Conservation (phyloP, 37 sponge, comb jelly and placozoan species). For the Chondrosia reniformis region DNA sequence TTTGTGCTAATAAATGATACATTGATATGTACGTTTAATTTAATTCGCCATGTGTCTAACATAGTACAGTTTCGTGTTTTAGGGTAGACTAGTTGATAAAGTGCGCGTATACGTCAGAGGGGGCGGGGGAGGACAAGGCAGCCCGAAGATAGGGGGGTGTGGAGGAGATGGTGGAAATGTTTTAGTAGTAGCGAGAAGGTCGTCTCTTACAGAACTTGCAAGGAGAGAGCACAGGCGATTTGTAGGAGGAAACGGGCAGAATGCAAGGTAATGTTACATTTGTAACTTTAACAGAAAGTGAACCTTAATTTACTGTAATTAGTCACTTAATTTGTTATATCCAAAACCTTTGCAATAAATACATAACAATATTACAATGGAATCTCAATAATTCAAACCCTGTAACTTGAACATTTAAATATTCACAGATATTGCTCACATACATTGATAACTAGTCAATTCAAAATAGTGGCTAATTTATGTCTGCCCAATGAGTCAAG, state of each 20-base stretch:
- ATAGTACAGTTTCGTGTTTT: background rate
- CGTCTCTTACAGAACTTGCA: constrained; percentile 21
- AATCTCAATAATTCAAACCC: no score
- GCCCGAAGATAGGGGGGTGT: constrained; percentile 19
- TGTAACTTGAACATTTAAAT: no score
- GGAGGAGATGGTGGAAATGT: constrained; percentile 66
- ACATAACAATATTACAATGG: no score
- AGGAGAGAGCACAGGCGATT: constrained; percentile 19
- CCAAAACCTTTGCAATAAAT: no score
- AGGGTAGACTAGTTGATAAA: constrained; percentile 30
- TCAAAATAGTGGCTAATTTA: no score
- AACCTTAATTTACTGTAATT: no score
- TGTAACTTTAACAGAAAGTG: no score
- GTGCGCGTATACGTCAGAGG: constrained; percentile 49
- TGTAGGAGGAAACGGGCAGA: constrained; percentile 15
- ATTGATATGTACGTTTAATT: background rate
- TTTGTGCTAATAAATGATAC: no score
- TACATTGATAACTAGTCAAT: no score
- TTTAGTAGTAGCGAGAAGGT: background rate
- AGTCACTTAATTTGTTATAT: no score
- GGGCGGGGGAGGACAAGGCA: constrained; percentile 68
- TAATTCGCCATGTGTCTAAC: background rate
- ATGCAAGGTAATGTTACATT: background rate
- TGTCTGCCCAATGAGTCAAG: no score
- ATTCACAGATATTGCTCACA: no score